Conservation (phyloP, 2,113 vertebrate genomes). For the Corapipo altera region DNA sequence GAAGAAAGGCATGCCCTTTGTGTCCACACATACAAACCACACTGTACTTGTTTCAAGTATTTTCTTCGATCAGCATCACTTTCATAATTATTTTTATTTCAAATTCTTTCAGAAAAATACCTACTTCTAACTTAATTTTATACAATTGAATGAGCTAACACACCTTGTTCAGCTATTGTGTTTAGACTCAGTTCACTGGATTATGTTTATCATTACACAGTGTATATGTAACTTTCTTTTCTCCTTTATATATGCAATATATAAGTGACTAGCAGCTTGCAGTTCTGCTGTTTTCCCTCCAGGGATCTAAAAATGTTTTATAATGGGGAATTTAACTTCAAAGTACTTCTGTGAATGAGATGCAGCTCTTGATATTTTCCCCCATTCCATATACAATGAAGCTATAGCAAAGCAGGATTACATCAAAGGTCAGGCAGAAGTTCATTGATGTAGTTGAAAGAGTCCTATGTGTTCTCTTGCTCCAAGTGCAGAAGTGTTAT, state of each 20-base stretch:
- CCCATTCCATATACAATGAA: not conserved
- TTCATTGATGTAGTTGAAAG: not conserved
- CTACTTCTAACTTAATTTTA: not conserved
- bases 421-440: constrained; percentile 3
- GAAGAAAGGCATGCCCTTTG: not conserved
- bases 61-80: not conserved
- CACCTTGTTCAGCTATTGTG: not conserved
- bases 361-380: not conserved
- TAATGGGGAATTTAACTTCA: constrained; percentile 33
- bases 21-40: not conserved
- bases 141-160: not conserved
- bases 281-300: not conserved
- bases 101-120: not conserved
- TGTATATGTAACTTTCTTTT: not conserved
- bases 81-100: not conserved
- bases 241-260: not conserved
- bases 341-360: constrained; percentile 25
- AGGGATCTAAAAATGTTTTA: not conserved
- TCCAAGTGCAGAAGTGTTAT: not conserved
- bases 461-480: not conserved
- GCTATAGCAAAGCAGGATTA: not conserved
- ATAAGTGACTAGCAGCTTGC: not conserved
- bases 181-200: not conserved
- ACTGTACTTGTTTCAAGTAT: not conserved
- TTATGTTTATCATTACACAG: not conserved